These are phyloP conservation scores for Gadopsis marmoratus DNA, from an alignment of 2,797 vertebrate species.

Conservation along the genomic window DNA sequence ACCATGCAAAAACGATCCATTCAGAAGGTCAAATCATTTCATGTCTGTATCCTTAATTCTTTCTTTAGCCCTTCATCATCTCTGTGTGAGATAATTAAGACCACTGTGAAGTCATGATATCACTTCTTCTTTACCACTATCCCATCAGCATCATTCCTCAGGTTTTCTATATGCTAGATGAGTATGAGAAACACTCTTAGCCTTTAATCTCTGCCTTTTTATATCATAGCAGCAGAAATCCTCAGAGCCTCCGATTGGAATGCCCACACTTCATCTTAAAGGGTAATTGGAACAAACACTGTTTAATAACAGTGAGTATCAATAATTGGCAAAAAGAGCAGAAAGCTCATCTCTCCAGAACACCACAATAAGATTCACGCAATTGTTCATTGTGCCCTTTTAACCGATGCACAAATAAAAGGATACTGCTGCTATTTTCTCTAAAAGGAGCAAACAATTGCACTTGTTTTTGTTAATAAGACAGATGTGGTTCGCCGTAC, in stretches of 20 bases:
- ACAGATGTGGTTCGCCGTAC: too few relatives aligned
- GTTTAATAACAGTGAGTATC: slow-evolving; percentile 59
- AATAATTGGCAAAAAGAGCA: slow-evolving; percentile 37
- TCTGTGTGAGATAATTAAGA: slow-evolving; percentile 46
- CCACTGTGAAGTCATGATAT: slow-evolving; percentile 44
- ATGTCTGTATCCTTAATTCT: slow-evolving; percentile 22
- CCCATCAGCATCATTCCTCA: slow-evolving; percentile 19
- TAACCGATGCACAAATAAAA: too few relatives aligned
- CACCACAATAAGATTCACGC: slow-evolving; percentile 19
- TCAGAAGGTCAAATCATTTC: slow-evolving; percentile 23
- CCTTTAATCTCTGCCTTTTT: slow-evolving; percentile 63
- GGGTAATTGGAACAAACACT: slow-evolving; percentile 71
- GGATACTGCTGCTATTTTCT: too few relatives aligned
- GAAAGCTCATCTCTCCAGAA: slow-evolving; percentile 31
- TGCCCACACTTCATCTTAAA: slow-evolving; percentile 57
- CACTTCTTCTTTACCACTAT: slow-evolving; percentile 46
- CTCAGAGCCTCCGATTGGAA: slow-evolving; percentile 66
- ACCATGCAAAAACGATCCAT: slow-evolving; percentile 2
- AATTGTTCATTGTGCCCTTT: background rate
- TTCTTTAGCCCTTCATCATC: slow-evolving; percentile 24
- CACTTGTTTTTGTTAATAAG: too few relatives aligned
- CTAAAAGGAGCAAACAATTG: too few relatives aligned
- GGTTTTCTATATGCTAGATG: slow-evolving; percentile 52
- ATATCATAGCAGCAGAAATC: slow-evolving; percentile 60
- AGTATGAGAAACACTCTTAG: slow-evolving; percentile 58